Percentiles rank a stretch among this genome's conserved stretches.
phyloP scores from a whole-genome alignment of 2,113 vertebrate species.

The Podarcis muralis region DNA sequence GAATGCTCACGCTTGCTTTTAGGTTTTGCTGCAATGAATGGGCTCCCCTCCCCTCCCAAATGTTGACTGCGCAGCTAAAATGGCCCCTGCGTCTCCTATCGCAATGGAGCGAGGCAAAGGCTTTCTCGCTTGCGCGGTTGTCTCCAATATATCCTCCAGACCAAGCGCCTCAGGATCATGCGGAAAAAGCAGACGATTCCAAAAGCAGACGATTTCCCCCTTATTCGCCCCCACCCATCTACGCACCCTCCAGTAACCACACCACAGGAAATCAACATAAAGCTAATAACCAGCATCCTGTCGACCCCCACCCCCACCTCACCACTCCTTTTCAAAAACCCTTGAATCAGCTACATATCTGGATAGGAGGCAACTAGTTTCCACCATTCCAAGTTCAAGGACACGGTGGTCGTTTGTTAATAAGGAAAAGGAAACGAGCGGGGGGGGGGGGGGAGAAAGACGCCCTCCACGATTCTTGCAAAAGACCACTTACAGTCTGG shows the following conservation, averaged over 20 bases:
- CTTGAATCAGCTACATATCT: constrained; percentile 48
- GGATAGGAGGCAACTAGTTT: constrained; percentile 48
- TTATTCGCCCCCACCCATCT: constrained; percentile 1
- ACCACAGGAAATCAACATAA: background rate
- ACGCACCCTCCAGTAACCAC: constrained; percentile 6
- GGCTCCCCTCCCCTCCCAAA: background rate
- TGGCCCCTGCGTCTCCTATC: constrained; percentile 73
- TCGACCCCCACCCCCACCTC: no score
- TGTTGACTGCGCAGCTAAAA: constrained; percentile 73
- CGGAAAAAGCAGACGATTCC: background rate
- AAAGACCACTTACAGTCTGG: background rate
- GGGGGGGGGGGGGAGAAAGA: background rate
- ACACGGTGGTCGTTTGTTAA: constrained; percentile 69
- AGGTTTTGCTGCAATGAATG: constrained; percentile 21
- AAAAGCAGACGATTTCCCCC: background rate
- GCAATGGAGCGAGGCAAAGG: constrained; percentile 36
- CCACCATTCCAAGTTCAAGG: constrained; percentile 83
- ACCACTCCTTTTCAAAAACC: no score
- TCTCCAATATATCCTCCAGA: background rate
- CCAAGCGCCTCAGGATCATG: background rate
- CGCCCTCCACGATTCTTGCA: background rate
- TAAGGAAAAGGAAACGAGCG: background rate
- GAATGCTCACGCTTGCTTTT: constrained; percentile 1
- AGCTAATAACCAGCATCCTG: background rate
- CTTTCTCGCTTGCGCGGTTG: background rate